phyloP scores from a whole-genome alignment of 2,888 invertebrate species.

The Rhagonycha lutea region DNA sequence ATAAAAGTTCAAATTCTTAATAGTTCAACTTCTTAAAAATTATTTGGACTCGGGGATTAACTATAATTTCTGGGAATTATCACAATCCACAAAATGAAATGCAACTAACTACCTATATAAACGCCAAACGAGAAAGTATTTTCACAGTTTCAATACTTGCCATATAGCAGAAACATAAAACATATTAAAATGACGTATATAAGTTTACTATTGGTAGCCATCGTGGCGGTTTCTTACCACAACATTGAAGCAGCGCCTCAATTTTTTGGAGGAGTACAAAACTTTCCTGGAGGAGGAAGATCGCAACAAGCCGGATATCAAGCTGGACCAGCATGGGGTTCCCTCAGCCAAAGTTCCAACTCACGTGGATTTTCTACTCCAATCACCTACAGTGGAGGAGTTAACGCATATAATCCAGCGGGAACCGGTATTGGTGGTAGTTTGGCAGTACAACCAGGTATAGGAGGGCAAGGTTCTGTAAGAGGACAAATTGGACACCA shows the following conservation, averaged over 20 bases:
- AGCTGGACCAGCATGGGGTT: conserved; percentile 24
- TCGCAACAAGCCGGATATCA: conserved; percentile 10
- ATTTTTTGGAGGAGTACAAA: conserved; percentile 14
- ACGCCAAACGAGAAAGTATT: too few species aligned
- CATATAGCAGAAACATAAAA: too few species aligned
- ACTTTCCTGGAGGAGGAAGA: conserved; percentile 7
- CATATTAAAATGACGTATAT: neutral
- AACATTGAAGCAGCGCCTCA: neutral
- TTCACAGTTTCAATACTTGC: too few species aligned
- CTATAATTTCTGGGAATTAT: too few species aligned
- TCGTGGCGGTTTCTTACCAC: neutral
- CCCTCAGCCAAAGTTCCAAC: conserved; percentile 10
- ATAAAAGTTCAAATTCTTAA: too few species aligned
- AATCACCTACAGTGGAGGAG: conserved; percentile 6
- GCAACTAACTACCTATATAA: too few species aligned
- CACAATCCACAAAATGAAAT: too few species aligned
- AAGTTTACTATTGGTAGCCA: neutral
- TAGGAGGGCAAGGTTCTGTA: conserved; percentile 11
- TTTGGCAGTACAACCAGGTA: conserved; percentile 1
- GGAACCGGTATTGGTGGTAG: neutral
- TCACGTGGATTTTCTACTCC: conserved; percentile 7
- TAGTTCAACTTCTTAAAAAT: too few species aligned
- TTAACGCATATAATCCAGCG: neutral
- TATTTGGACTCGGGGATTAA: too few species aligned
- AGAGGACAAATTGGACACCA: conserved; percentile 1